Percentiles rank a stretch among this genome's conserved stretches.
These are phyloP conservation scores for Nanorana parkeri DNA, from an alignment of 2,113 vertebrate species.

Conservation along the genomic window DNA sequence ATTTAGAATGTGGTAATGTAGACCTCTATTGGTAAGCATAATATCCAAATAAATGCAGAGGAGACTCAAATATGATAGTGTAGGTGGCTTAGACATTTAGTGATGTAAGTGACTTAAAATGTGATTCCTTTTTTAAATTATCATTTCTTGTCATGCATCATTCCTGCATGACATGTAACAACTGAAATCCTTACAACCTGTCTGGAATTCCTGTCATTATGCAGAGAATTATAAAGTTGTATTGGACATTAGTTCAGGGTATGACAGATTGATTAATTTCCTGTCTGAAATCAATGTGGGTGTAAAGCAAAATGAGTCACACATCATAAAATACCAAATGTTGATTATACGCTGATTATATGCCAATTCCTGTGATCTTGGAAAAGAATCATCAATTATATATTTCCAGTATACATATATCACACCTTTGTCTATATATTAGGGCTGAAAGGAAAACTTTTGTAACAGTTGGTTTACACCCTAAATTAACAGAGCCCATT, in stretches of 20 bases:
- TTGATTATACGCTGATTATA: background rate
- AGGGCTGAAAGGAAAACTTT: too few species aligned
- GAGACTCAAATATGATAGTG: background rate
- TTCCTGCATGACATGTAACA: background rate
- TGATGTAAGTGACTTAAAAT: background rate
- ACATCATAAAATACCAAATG: constrained; percentile 4
- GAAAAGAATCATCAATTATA: too few species aligned
- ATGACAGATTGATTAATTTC: constrained; percentile 23
- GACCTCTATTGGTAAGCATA: too few species aligned
- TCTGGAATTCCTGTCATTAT: background rate
- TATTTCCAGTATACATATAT: too few species aligned
- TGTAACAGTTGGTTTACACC: too few species aligned
- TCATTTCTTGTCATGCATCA: background rate
- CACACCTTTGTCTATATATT: too few species aligned
- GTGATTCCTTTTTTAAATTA: background rate
- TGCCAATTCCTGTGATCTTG: too few species aligned
- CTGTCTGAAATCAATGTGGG: background rate
- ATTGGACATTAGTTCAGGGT: background rate
- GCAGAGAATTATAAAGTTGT: background rate
- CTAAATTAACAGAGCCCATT: too few species aligned
- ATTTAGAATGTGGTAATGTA: too few species aligned
- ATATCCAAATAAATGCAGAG: background rate
- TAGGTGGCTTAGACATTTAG: background rate
- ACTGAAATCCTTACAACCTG: background rate
- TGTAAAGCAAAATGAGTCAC: background rate